Percentiles rank a stretch among this genome's conserved stretches.
Conservation (phyloP, 30 jellyfish, hydroid and myxozoan genomes). For the Aurelia sp. region DNA sequence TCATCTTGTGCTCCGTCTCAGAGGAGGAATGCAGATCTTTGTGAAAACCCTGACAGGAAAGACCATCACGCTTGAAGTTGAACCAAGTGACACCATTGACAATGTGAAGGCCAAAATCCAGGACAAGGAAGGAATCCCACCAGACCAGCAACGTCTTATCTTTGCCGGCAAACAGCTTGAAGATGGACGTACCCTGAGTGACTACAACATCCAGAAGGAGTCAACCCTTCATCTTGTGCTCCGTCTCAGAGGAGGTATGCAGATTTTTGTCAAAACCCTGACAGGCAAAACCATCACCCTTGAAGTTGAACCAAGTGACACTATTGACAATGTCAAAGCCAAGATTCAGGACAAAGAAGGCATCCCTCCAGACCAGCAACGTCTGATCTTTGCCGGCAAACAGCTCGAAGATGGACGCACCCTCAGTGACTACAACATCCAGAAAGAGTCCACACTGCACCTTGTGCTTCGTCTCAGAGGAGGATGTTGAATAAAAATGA, state of each 20-base stretch:
- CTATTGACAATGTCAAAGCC: conserved; percentile 85
- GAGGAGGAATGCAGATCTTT: conserved; percentile 96
- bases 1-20: conserved; percentile 80
- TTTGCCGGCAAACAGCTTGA: conserved; percentile 98
- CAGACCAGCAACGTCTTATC: conserved; percentile 96
- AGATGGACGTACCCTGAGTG: conserved; percentile 97
- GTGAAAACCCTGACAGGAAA: conserved; percentile 97
- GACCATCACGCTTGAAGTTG: conserved; percentile 96
- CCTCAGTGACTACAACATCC: conserved; percentile 89
- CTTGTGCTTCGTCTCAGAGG: conserved; percentile 77
- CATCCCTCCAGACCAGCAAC: conserved; percentile 95
- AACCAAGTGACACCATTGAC: conserved; percentile 95
- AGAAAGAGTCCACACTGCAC: conserved; percentile 87
- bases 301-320: conserved; percentile 94
- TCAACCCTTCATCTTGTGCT: conserved; percentile 98
- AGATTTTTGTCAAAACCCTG: conserved; percentile 92
- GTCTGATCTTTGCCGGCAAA: conserved; percentile 88
- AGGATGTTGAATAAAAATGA: conserved; percentile 33
- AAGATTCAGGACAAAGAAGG: conserved; percentile 98
- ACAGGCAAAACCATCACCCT: conserved; percentile 97
- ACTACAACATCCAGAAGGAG: conserved; percentile 96
- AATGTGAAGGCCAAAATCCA: conserved; percentile 95
- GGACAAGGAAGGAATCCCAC: conserved; percentile 99
- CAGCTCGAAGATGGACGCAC: conserved; percentile 95
- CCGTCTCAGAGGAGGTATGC: conserved; percentile 99